Evolutionary conservation across 2,888 invertebrate species (phyloP).

Genomic region (Diarsia rubi): DNA sequence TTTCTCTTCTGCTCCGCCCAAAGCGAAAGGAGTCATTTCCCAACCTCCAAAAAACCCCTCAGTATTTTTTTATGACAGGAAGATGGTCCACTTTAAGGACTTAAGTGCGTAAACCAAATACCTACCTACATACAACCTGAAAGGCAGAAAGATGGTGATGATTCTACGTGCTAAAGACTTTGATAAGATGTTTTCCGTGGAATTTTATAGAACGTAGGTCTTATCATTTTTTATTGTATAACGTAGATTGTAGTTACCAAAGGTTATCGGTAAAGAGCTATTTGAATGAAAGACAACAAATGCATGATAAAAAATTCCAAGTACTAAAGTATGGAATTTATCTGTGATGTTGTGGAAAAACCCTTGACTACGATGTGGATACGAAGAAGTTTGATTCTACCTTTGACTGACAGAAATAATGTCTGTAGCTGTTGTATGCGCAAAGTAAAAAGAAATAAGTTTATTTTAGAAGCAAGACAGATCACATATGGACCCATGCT

Average conservation of each 20-base stretch:
- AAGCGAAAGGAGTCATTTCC: too few species aligned
- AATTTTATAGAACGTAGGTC: neutral
- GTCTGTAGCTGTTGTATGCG: too few species aligned
- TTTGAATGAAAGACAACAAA: conserved; percentile 12
- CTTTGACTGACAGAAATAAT: too few species aligned
- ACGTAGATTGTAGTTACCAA: conserved; percentile 13
- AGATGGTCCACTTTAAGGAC: neutral
- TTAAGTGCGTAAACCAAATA: too few species aligned
- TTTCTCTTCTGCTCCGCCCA: too few species aligned
- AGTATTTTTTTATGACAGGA: too few species aligned
- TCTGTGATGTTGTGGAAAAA: neutral
- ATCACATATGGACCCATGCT: neutral
- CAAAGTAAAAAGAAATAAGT: neutral
- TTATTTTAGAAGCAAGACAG: neutral
- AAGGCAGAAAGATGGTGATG: too few species aligned
- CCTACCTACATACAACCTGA: too few species aligned
- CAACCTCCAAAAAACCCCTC: too few species aligned
- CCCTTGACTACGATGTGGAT: too few species aligned
- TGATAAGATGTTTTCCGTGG: neutral
- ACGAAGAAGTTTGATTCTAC: too few species aligned
- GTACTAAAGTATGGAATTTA: neutral
- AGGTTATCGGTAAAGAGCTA: conserved; percentile 28
- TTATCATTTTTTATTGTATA: neutral
- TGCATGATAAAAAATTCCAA: conserved; percentile 9
- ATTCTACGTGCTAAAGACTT: neutral